Conservation (phyloP, 2,797 vertebrate genomes). For the Discoglossus pictus region DNA sequence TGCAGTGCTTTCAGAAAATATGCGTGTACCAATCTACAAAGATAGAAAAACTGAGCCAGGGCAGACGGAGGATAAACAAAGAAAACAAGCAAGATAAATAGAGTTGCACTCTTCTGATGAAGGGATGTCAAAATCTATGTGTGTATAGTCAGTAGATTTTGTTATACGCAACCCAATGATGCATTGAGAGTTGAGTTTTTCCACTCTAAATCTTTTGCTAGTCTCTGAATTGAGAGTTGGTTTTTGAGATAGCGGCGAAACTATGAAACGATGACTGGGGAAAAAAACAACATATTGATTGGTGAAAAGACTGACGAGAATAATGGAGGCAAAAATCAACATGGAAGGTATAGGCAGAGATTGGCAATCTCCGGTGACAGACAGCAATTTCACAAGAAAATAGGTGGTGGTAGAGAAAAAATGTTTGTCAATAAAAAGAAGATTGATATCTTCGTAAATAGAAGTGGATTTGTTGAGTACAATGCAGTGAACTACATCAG, state of each 20-base stretch:
- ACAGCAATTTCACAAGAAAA: conserved; percentile 40
- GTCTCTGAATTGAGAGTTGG: conserved; percentile 29
- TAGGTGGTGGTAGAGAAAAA: conserved; percentile 14
- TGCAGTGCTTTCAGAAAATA: conserved; percentile 26
- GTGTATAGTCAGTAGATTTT: conserved; percentile 29
- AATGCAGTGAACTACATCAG: no score
- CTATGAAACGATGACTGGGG: conserved; percentile 38
- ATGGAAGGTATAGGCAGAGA: conserved; percentile 23
- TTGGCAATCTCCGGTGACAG: conserved; percentile 28
- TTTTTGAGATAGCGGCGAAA: conserved; percentile 42
- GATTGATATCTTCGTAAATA: conserved; percentile 24
- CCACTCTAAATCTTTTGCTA: conserved; percentile 34
- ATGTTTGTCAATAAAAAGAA: conserved; percentile 31
- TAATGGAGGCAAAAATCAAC: conserved; percentile 23
- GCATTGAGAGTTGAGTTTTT: conserved; percentile 39
- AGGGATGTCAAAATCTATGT: conserved; percentile 34
- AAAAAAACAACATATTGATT: conserved; percentile 48
- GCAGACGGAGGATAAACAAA: conserved; percentile 20
- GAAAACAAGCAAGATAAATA: conserved; percentile 32
- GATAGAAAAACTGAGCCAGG: background rate
- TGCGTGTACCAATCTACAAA: conserved; percentile 28
- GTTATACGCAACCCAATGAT: conserved; percentile 20
- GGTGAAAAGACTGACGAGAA: conserved; percentile 30
- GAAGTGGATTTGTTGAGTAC: conserved; percentile 11
- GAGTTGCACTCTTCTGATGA: conserved; percentile 32